phyloP scores from a whole-genome alignment of 2,113 vertebrate species.

The Harpagus bidentatus region DNA sequence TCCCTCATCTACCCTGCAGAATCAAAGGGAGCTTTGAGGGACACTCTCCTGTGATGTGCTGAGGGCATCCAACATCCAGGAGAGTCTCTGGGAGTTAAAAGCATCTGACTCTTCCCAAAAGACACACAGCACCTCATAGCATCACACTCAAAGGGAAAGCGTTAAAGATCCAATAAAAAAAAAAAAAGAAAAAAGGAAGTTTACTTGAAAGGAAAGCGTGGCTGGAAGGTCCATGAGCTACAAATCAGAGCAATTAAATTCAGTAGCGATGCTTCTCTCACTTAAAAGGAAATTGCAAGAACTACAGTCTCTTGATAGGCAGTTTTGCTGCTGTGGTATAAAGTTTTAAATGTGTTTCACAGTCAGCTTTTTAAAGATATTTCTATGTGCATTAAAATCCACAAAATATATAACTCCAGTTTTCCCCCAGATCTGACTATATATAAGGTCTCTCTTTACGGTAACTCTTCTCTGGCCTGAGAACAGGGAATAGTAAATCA shows the following conservation, averaged over 20 bases:
- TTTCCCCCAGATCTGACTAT: neutral
- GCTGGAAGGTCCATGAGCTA: constrained; percentile 21
- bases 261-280: neutral
- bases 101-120: neutral
- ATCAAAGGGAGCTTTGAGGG: neutral
- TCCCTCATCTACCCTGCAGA: neutral
- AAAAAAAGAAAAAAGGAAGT: neutral
- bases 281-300: neutral
- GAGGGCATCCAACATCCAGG: neutral
- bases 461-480: neutral
- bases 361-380: constrained; percentile 35
- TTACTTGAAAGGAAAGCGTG: constrained; percentile 50
- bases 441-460: neutral
- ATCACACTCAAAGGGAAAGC: neutral
- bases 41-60: neutral
- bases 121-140: neutral
- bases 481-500: neutral
- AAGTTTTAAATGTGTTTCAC: neutral
- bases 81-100: neutral
- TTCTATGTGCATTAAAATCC: neutral
- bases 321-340: neutral
- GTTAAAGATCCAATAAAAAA: constrained; percentile 27
- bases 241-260: constrained; percentile 37
- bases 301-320: neutral
- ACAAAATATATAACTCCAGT: neutral